These are phyloP conservation scores for Podocnemis expansa DNA, from an alignment of 2,113 vertebrate genomes.

Conservation along the genomic window DNA sequence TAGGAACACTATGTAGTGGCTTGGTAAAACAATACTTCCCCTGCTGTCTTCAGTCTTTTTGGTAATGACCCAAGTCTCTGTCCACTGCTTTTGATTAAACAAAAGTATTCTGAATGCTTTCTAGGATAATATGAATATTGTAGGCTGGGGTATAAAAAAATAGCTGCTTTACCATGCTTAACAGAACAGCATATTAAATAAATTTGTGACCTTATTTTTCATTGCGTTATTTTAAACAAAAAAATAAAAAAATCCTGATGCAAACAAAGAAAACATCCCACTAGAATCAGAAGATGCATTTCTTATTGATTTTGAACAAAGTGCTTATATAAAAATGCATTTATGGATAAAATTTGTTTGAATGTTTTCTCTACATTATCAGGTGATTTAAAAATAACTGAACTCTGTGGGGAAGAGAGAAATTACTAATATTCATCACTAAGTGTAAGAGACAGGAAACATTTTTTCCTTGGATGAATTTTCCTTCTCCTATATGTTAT, in stretches of 20 bases:
- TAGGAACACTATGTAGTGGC: not conserved
- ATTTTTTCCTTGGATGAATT: not conserved
- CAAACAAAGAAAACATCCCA: not conserved
- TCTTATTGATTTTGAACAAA: not conserved
- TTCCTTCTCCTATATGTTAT: not conserved
- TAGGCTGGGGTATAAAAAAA: not conserved
- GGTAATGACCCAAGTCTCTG: not conserved
- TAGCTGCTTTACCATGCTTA: not conserved
- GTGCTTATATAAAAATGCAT: not conserved
- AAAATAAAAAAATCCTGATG: not conserved
- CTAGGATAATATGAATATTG: not conserved
- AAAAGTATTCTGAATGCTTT: no score
- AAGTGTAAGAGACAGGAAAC: not conserved
- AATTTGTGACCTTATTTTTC: not conserved
- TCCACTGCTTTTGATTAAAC: not conserved
- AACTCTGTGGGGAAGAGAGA: not conserved
- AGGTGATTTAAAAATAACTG: not conserved
- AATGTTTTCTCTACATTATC: not conserved
- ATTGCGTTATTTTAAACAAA: not conserved
- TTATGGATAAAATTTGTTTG: not conserved
- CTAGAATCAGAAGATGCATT: not conserved
- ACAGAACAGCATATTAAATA: not conserved
- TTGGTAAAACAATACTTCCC: not conserved
- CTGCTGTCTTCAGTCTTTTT: not conserved
- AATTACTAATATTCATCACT: not conserved